phyloP scores from a whole-genome alignment of 2,797 vertebrate genomes.

The Acrocephalus scirpaceus region DNA sequence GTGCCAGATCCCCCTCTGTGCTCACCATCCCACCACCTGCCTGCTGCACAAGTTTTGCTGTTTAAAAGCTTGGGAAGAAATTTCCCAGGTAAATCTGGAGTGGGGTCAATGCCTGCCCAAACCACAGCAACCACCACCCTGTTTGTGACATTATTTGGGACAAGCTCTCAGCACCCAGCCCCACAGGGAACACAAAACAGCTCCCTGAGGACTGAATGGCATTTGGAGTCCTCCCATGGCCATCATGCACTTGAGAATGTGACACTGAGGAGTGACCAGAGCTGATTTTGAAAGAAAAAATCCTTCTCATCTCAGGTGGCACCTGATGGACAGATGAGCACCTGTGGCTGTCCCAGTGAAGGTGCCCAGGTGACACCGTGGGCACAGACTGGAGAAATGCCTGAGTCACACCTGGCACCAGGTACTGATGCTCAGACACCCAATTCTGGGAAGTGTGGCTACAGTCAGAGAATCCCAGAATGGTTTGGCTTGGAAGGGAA shows the following conservation, averaged over 20 bases:
- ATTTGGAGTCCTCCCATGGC: not conserved
- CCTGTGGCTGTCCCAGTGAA: not conserved
- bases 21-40: not conserved
- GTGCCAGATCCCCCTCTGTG: not conserved
- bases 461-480: not conserved
- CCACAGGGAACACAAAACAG: not conserved
- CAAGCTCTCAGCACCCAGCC: not conserved
- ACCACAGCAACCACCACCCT: not conserved
- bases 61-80: not conserved
- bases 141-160: conserved; percentile 47
- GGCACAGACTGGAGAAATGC: fast-evolving
- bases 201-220: fast-evolving
- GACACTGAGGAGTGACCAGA: not conserved
- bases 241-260: fast-evolving
- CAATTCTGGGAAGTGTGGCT: not conserved
- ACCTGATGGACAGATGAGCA: not conserved
- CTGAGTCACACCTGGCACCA: fast-evolving
- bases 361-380: not conserved
- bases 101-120: not conserved
- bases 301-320: not conserved
- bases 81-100: not conserved
- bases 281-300: not conserved
- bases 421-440: not conserved
- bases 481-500: not conserved
- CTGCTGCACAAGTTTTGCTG: not conserved